A percentile compares a stretch with the other conserved stretches of the same genome.
Conservation (phyloP, 2,797 vertebrate species). For the Tympanoctomys barrerae region DNA sequence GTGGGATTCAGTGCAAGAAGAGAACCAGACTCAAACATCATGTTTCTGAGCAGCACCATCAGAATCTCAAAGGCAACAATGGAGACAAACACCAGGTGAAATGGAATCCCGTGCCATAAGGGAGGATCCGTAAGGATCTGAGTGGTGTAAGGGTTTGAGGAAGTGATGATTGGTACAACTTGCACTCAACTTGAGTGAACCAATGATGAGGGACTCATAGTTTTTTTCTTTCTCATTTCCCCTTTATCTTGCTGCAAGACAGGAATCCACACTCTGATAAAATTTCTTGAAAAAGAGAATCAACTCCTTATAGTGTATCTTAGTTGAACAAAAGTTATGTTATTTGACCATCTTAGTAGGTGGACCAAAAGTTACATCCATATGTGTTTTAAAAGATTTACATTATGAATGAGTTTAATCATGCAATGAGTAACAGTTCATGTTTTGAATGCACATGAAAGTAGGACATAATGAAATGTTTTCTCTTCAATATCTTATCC, state of each 20-base stretch:
- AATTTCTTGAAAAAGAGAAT: neutral
- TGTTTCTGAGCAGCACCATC: neutral
- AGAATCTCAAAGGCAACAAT: neutral
- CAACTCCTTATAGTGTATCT: neutral
- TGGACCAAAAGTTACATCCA: neutral
- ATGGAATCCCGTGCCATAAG: neutral
- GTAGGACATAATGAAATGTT: neutral
- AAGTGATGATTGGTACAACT: neutral
- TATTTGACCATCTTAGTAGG: neutral
- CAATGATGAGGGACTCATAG: too few relatives aligned
- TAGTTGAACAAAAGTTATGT: neutral
- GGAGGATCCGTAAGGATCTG: neutral
- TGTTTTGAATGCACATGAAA: neutral
- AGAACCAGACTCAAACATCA: neutral
- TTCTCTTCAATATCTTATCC: neutral
- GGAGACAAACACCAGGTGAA: neutral
- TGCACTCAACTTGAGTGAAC: neutral
- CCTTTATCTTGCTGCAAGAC: too few relatives aligned
- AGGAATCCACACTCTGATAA: neutral
- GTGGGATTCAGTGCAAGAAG: neutral
- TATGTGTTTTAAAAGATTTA: neutral
- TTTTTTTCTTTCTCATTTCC: neutral
- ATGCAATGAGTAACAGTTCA: neutral
- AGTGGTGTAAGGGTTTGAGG: too few relatives aligned
- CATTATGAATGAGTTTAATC: neutral